These are phyloP conservation scores for Parapsyche elsis DNA, from an alignment of 1,140 invertebrate genomes.

Conservation along the genomic window DNA sequence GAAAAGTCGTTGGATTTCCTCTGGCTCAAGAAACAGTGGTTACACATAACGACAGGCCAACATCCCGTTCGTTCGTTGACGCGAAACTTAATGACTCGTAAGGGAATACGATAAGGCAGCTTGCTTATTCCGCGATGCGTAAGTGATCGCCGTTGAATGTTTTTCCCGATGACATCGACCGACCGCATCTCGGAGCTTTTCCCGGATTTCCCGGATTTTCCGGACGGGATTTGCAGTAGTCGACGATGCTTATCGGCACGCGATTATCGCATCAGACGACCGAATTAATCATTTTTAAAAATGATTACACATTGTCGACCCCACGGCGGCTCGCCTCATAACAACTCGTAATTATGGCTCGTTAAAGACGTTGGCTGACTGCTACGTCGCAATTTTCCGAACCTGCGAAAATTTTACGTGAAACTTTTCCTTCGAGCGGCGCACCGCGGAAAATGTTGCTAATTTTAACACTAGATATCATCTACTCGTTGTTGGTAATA, in stretches of 20 bases:
- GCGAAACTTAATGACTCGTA: conserved; percentile 32
- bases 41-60: conserved; percentile 16
- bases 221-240: background rate
- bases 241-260: background rate
- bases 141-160: conserved; percentile 31
- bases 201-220: background rate
- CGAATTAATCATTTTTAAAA: conserved; percentile 19
- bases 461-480: too few relatives aligned
- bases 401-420: too few relatives aligned
- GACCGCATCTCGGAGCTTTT: background rate
- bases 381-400: too few relatives aligned
- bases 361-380: background rate
- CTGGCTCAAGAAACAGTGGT: background rate
- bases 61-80: background rate
- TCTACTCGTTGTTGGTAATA: too few relatives aligned
- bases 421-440: too few relatives aligned
- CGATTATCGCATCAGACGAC: conserved; percentile 14
- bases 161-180: background rate
- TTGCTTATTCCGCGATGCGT: conserved; percentile 37
- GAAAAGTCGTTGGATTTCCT: too few relatives aligned
- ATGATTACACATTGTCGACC: background rate
- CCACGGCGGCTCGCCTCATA: background rate
- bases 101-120: conserved; percentile 34
- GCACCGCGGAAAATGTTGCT: too few relatives aligned
- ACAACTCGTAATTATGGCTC: conserved; percentile 18